Evolutionary conservation across 2,113 vertebrate species (phyloP).

Genomic region (Salminus brasiliensis): DNA sequence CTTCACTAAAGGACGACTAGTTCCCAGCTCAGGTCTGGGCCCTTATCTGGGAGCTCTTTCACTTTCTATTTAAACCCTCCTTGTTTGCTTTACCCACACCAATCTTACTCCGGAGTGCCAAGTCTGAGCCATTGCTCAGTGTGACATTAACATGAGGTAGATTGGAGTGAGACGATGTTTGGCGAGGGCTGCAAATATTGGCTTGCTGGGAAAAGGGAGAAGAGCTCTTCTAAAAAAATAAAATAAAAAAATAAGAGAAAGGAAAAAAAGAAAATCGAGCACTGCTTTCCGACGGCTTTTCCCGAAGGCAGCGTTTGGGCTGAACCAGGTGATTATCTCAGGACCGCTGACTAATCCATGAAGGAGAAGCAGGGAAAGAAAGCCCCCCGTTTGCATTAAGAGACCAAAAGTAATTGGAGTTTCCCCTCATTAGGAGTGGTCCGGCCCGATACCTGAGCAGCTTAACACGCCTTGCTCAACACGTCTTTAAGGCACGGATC

Average conservation of each 20-base stretch:
- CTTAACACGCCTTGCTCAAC: constrained; percentile 33
- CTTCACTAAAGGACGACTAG: neutral
- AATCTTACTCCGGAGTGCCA: constrained; percentile 18
- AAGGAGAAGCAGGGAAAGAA: constrained; percentile 6
- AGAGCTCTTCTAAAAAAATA: neutral
- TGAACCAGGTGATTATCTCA: constrained; percentile 19
- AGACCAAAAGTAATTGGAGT: constrained; percentile 11
- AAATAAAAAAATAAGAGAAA: too few species aligned
- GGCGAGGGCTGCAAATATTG: constrained; percentile 28
- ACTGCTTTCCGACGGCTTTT: neutral
- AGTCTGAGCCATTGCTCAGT: neutral
- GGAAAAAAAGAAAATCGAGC: neutral
- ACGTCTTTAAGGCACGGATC: constrained; percentile 21
- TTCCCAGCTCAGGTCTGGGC: neutral
- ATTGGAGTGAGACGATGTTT: constrained; percentile 33
- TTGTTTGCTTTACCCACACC: constrained; percentile 39
- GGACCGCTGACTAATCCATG: constrained; percentile 23
- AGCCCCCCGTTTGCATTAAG: constrained; percentile 8
- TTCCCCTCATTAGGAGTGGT: constrained; percentile 33
- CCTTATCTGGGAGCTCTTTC: neutral
- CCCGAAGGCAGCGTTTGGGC: neutral
- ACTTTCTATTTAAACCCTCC: constrained; percentile 31
- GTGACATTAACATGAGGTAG: constrained; percentile 47
- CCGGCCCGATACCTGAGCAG: constrained; percentile 1
- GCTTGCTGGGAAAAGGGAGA: constrained; percentile 30